Conservation (phyloP, 2,888 invertebrate species). For the Nymphalis urticae region DNA sequence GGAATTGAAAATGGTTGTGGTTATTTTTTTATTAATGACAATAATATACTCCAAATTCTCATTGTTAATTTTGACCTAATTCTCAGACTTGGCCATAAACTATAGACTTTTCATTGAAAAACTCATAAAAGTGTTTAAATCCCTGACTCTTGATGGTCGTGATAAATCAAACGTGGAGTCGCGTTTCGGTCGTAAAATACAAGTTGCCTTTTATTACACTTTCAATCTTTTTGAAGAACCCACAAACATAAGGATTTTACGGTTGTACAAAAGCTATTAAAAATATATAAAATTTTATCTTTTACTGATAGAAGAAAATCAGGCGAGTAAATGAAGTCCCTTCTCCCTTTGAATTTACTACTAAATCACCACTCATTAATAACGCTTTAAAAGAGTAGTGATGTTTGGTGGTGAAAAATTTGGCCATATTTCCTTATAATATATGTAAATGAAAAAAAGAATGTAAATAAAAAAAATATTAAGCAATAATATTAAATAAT, state of each 20-base stretch:
- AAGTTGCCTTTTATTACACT: slow-evolving; percentile 27
- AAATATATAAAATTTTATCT: not conserved
- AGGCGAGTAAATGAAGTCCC: not conserved
- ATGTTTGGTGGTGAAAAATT: no score
- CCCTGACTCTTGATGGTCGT: slow-evolving; percentile 7
- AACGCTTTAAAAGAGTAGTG: no score
- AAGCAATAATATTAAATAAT: no score
- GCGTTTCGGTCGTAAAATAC: slow-evolving; percentile 14
- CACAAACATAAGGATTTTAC: slow-evolving; percentile 8
- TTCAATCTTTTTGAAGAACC: slow-evolving; percentile 26
- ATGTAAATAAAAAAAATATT: no score
- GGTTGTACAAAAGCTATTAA: not conserved
- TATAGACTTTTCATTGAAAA: slow-evolving; percentile 13
- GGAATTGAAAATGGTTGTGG: no score
- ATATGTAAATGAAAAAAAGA: no score
- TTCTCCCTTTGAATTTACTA: not conserved
- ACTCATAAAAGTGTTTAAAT: slow-evolving; percentile 9
- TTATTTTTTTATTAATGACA: no score
- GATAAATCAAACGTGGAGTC: slow-evolving; percentile 17
- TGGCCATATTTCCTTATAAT: no score
- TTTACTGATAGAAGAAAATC: not conserved
- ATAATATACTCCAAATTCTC: no score
- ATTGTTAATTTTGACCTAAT: not conserved
- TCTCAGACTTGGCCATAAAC: not conserved
- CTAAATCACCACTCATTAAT: no score